Percentiles rank a stretch among this genome's conserved stretches.
Evolutionary conservation across 2,888 invertebrate genomes (phyloP).

Genomic region (Eristalinus aeneus): DNA sequence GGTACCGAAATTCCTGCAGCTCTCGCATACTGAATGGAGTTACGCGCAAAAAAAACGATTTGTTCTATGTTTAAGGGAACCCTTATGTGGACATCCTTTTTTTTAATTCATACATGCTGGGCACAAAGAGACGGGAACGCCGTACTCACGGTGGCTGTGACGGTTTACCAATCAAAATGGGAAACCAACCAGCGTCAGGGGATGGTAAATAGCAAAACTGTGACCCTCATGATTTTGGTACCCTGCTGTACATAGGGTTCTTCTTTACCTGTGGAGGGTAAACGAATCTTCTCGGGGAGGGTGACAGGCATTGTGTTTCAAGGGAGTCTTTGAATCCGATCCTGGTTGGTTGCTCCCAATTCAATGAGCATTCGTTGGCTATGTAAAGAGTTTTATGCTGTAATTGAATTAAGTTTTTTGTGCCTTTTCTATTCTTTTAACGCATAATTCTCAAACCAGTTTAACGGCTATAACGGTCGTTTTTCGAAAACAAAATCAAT

Average conservation of each 20-base stretch:
- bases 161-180: conserved; percentile 55
- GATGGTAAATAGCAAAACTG: conserved; percentile 37
- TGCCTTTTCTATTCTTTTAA: not conserved
- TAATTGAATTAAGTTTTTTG: not conserved
- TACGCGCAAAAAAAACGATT: not conserved
- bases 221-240: conserved; percentile 34
- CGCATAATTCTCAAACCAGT: conserved; percentile 20
- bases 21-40: not conserved
- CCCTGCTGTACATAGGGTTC: not conserved
- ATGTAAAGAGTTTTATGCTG: not conserved
- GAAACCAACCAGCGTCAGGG: conserved; percentile 30
- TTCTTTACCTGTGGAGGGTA: conserved; percentile 28
- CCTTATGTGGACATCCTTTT: not conserved
- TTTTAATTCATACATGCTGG: not conserved
- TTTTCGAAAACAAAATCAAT: not conserved
- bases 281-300: conserved; percentile 55
- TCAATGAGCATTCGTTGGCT: not conserved
- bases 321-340: conserved; percentile 33
- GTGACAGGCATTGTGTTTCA: not conserved
- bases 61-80: not conserved
- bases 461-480: not conserved
- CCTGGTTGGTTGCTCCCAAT: not conserved
- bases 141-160: conserved; percentile 15
- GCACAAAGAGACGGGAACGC: not conserved
- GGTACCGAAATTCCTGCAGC: not conserved